phyloP scores from a whole-genome alignment of 2,888 invertebrate species.

The Spatulosminthurus flaviceps region DNA sequence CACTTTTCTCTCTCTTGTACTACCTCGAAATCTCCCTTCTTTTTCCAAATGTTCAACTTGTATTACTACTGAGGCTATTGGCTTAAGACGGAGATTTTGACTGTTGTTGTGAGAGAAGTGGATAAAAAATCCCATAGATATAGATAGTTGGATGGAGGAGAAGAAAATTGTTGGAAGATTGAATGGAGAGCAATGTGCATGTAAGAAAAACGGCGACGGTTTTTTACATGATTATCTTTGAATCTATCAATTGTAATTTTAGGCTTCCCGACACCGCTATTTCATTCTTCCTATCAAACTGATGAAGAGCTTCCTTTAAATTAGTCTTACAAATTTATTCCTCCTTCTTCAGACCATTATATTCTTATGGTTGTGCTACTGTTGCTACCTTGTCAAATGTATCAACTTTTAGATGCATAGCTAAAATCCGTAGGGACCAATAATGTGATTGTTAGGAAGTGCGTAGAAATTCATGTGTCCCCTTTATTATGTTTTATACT shows the following conservation, averaged over 20 bases:
- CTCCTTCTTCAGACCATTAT: neutral
- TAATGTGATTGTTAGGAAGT: no score
- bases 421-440: no score
- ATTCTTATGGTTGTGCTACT: neutral
- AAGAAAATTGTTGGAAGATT: slow-evolving; percentile 9
- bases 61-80: no score
- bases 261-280: slow-evolving; percentile 22
- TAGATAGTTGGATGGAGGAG: neutral
- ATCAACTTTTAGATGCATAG: no score
- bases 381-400: neutral
- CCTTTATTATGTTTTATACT: no score
- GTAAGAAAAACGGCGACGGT: slow-evolving; percentile 18
- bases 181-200: neutral
- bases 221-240: slow-evolving; percentile 30
- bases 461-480: no score
- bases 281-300: slow-evolving; percentile 36
- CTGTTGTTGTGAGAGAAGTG: no score
- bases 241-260: slow-evolving; percentile 43
- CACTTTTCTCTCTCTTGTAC: no score
- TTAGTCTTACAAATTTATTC: slow-evolving; percentile 28
- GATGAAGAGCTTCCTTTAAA: slow-evolving; percentile 39
- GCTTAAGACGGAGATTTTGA: no score
- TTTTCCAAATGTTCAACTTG: no score
- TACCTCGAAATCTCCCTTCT: no score
- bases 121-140: no score